Evolutionary conservation across 30 jellyfish, hydroid and myxozoan species (phyloP).

Genomic region (Aurelia aurita): DNA sequence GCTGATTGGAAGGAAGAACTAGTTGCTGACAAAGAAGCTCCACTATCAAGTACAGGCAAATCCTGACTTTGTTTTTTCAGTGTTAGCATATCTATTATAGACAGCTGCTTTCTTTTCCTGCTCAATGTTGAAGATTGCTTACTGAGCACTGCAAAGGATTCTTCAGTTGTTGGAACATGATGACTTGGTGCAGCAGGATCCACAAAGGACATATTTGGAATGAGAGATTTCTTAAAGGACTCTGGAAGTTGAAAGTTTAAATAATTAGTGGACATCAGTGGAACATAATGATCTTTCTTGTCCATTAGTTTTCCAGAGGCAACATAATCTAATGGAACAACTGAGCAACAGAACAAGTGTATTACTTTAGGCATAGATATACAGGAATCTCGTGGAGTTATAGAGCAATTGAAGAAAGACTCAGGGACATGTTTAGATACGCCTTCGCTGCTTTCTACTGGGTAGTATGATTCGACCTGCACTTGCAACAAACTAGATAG

Average conservation of each 20-base stretch:
- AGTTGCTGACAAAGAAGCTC: background rate
- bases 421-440: no score
- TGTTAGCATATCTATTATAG: background rate
- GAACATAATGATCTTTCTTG: constrained; percentile 28
- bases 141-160: background rate
- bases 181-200: background rate
- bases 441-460: no score
- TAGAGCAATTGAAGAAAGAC: no score
- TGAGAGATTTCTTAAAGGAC: no score
- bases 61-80: background rate
- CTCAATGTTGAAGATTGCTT: background rate
- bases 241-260: no score
- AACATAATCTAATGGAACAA: background rate
- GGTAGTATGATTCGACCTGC: constrained; percentile 32
- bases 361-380: background rate
- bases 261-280: background rate
- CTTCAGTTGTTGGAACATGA: background rate
- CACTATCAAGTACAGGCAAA: background rate
- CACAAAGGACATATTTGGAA: no score
- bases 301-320: background rate
- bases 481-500: constrained; percentile 10
- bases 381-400: no score
- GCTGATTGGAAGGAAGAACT: no score
- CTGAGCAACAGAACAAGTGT: constrained; percentile 26
- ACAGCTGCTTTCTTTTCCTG: background rate